These are phyloP conservation scores for Erebia palarica DNA, from an alignment of 2,888 invertebrate genomes.

Conservation along the genomic window DNA sequence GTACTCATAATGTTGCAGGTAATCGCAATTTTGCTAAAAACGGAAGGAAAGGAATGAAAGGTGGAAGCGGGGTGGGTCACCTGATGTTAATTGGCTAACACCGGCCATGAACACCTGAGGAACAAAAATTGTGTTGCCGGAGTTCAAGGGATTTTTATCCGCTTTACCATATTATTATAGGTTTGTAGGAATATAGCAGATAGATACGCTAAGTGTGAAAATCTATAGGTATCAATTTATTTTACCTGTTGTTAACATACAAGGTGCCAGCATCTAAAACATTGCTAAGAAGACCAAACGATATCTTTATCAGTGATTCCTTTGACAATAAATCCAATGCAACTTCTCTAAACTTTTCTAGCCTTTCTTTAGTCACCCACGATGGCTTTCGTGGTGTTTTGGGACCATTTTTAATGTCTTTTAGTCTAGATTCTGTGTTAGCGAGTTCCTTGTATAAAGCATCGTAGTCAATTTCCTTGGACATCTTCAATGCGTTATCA, in stretches of 20 bases:
- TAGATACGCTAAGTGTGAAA: too few relatives aligned
- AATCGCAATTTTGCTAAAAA: neutral
- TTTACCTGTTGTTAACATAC: conserved; percentile 69
- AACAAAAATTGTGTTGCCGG: too few relatives aligned
- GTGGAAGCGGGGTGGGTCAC: too few relatives aligned
- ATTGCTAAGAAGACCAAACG: conserved; percentile 66
- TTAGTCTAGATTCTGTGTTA: conserved; percentile 51
- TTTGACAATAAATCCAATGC: conserved; percentile 55
- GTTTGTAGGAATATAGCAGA: too few relatives aligned
- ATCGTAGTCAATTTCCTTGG: conserved; percentile 59
- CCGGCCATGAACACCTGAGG: too few relatives aligned
- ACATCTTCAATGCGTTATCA: conserved; percentile 53
- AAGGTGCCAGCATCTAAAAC: conserved; percentile 69
- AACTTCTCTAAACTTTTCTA: conserved; percentile 49
- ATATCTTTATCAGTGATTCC: conserved; percentile 62
- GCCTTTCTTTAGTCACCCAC: conserved; percentile 66
- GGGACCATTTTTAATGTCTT: conserved; percentile 53
- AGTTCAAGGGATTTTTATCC: too few relatives aligned
- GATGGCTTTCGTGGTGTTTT: conserved; percentile 54
- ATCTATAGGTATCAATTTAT: neutral
- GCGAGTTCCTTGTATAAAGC: conserved; percentile 52
- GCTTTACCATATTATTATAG: too few relatives aligned
- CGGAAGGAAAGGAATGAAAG: too few relatives aligned
- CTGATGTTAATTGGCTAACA: too few relatives aligned
- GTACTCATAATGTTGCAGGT: neutral